Conservation (phyloP, 2,888 invertebrate genomes). For the Epinotia demarniana region DNA sequence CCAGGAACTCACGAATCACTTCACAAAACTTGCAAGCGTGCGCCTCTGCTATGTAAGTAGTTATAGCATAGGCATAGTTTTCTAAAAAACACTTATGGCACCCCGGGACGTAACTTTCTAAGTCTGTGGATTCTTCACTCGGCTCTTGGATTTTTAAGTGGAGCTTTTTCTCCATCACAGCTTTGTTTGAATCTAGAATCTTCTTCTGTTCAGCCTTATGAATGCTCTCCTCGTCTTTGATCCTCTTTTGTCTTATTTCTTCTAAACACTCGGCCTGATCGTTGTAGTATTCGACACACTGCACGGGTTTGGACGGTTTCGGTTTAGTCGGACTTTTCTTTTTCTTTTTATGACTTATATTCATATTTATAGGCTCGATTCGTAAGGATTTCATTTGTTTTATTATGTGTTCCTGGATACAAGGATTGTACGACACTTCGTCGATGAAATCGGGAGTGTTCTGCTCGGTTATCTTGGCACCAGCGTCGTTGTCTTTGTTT, state of each 20-base stretch:
- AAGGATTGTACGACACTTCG: constrained; percentile 69
- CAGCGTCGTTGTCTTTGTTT: constrained; percentile 71
- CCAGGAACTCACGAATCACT: constrained; percentile 78
- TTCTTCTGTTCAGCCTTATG: constrained; percentile 73
- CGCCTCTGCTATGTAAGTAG: constrained; percentile 75
- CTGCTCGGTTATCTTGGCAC: constrained; percentile 68
- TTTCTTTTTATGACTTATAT: constrained; percentile 68
- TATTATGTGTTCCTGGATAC: constrained; percentile 79
- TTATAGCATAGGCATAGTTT: constrained; percentile 79
- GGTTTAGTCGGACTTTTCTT: constrained; percentile 76
- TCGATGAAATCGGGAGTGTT: constrained; percentile 62
- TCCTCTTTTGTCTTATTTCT: constrained; percentile 73
- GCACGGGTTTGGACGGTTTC: constrained; percentile 72
- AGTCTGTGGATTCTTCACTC: constrained; percentile 78
- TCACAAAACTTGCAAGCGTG: constrained; percentile 80
- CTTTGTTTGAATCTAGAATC: constrained; percentile 65
- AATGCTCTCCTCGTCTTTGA: constrained; percentile 72
- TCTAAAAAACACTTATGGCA: constrained; percentile 82
- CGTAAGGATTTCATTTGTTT: constrained; percentile 80
- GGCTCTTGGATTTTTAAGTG: constrained; percentile 66
- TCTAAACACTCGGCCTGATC: constrained; percentile 86
- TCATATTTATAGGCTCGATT: constrained; percentile 77
- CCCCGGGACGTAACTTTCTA: constrained; percentile 71
- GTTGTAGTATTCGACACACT: constrained; percentile 86
- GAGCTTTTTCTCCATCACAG: constrained; percentile 69